A percentile compares a stretch with the other conserved stretches of the same genome.
These are phyloP conservation scores for Apis mellifera DNA, from an alignment of 1,140 invertebrate genomes.

Conservation along the genomic window DNA sequence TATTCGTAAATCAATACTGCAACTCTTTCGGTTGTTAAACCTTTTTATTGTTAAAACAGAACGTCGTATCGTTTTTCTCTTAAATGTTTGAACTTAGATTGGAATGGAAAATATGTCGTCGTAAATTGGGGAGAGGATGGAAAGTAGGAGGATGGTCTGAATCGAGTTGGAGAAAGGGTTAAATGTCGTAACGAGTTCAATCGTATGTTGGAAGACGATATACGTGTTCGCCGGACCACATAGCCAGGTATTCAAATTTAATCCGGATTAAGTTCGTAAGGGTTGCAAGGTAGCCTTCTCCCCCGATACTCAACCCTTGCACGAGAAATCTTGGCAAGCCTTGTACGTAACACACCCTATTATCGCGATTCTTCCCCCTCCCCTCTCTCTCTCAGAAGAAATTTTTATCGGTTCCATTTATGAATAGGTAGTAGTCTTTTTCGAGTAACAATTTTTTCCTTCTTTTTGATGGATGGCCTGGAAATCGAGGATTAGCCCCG, in stretches of 20 bases:
- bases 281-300: slow-evolving; percentile 76
- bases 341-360: slow-evolving; percentile 50
- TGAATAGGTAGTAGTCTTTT: too few relatives aligned
- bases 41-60: too few relatives aligned
- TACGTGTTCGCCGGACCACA: slow-evolving; percentile 72
- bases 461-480: background rate
- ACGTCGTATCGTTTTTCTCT: too few relatives aligned
- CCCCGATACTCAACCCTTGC: slow-evolving; percentile 56
- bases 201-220: slow-evolving; percentile 68
- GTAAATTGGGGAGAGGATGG: background rate
- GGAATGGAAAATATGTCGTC: too few relatives aligned
- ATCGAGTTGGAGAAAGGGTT: slow-evolving; percentile 54
- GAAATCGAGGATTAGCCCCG: slow-evolving; percentile 48
- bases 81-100: too few relatives aligned
- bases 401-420: too few relatives aligned
- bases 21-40: too few relatives aligned
- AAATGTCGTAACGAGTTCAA: slow-evolving; percentile 69
- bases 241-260: slow-evolving; percentile 76
- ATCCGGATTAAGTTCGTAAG: slow-evolving; percentile 80
- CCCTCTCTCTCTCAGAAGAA: too few relatives aligned
- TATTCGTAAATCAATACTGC: too few relatives aligned
- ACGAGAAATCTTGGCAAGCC: slow-evolving; percentile 39
- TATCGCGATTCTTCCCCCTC: slow-evolving; percentile 40
- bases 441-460: too few relatives aligned
- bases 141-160: slow-evolving; percentile 5